phyloP scores from a whole-genome alignment of 2,797 vertebrate species.

The Potorous gilbertii region DNA sequence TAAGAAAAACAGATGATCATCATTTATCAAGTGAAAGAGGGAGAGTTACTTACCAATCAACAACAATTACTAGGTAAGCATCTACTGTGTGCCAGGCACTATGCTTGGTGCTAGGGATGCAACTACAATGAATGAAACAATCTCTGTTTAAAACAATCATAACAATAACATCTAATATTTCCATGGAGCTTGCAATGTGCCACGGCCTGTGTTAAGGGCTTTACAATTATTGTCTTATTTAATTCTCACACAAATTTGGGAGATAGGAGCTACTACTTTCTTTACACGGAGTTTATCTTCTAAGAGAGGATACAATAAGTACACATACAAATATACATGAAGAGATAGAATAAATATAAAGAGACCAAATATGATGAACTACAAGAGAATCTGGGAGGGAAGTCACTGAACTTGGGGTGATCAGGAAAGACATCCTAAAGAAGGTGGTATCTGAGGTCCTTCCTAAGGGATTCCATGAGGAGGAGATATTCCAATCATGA shows the following conservation, averaged over 20 bases:
- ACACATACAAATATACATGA: background rate
- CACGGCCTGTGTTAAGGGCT: background rate
- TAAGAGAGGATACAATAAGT: background rate
- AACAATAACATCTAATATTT: background rate
- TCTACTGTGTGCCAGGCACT: background rate
- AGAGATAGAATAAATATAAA: background rate
- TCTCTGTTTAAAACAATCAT: background rate
- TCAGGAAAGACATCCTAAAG: background rate
- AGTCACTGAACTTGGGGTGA: background rate
- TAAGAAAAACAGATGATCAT: slow-evolving; percentile 47
- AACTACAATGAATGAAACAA: background rate
- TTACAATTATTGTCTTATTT: background rate
- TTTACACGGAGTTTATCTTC: background rate
- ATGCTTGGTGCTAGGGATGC: background rate
- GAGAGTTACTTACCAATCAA: background rate
- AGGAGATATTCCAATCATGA: background rate
- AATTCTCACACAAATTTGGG: background rate
- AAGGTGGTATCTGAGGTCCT: background rate
- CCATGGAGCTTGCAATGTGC: background rate
- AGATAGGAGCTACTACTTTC: background rate
- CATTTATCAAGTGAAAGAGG: slow-evolving; percentile 27
- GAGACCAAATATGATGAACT: background rate
- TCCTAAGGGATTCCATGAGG: background rate
- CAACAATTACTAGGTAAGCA: background rate
- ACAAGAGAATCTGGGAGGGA: background rate